Base-by-base conservation (phyloP, 2,888 invertebrate genomes). In the Malachius bipustulatus region DNA sequence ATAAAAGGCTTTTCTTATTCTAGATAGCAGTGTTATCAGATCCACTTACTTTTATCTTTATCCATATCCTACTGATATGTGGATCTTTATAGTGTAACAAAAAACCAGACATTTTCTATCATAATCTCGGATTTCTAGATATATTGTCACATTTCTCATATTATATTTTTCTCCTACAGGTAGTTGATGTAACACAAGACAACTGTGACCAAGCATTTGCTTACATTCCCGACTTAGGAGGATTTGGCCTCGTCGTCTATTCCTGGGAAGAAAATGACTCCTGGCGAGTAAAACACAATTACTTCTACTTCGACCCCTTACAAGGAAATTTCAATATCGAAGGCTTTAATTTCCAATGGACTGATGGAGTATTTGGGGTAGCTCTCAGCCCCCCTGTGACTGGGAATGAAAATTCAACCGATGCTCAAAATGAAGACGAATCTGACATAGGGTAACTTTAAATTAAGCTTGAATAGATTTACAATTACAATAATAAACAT, bases 311-410 rank as follows among this genome's bases (percentile, higher is more conserved):
- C 47, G 85, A 87, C 54, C 85, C 87, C 0, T 60, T 84, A 13
- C 65, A 73, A 49, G 84, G 85, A 2, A 73, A 82, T 45, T 81
- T 79, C 58, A 78, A 77, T 47, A 73, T 87, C 9, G 79, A 75
- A 28, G 84, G 84, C 3, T 70, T 82, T 13, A 74, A 79, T 54
- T 87, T 85, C 71, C 85, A 85, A 55, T 87, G 84, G 85, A 82
- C 80, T 0, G 85, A 87, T 55, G 85, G 85, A 2, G 70, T 87
- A 0, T 84, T 85, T 48, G 81, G 77, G 10, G 54, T 85, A 43
- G 80, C 83, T 2, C 61, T 83, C 11, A 77, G 65, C 45, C 43
- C 53, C n/a, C n/a, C n/a, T n/a, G n/a, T n/a, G n/a, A n/a, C n/a
- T n/a, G n/a, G n/a, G n/a, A n/a, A n/a, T n/a, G n/a, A n/a, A n/a